Base-by-base conservation (phyloP, 2,113 vertebrate species). In the Chionis minor region DNA sequence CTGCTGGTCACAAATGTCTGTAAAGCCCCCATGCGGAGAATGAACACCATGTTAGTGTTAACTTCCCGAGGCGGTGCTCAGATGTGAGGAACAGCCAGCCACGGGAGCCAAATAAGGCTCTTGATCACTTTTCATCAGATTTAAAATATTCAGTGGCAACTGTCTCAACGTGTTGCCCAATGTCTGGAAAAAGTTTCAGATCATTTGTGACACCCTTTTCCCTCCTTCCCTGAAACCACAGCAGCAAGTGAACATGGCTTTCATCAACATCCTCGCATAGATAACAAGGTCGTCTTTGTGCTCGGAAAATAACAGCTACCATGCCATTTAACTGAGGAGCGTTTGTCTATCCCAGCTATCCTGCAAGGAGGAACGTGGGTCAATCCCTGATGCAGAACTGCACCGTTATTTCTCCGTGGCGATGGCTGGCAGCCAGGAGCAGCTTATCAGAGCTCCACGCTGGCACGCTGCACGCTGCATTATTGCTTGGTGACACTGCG, bases 321-420 rank as follows among this genome's bases (percentile, higher is more conserved):
- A 49, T 2, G 81, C 62, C 58, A n/a, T 79, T 65, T 85, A 62
- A 83, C 72, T 47, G 72, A 92, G 51, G 13, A 79, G 72, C 33
- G 28, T 63, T 96, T 97, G 95, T 93, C 38, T 38, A 38, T 38
- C 62, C 82, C 3, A n/a, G 92, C 92, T 67, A 35, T 63, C 86
- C 88, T 84, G 69, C 72, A 42, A 42, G 33, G 52, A 93, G 74
- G 69, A 94, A 96, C 94, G 94, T 94, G 88, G 96, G 94, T 95
- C 96, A 95, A 67, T 88, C 80, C 86, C 79, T 18, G 77, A 59
- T 96, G 52, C 94, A 71, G 88, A 95, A 26, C 69, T 75, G 70
- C 42, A 32, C 93, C 0, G 8, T 63, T 92, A 27, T 58, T 90
- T 83, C 90, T 61, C 86, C 55, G 49, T 59, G 90, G 27, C n/a